A percentile compares a stretch with the other conserved stretches of the same genome.
Evolutionary conservation across 2,113 vertebrate species (phyloP).

Genomic region (Alligator sinensis): DNA sequence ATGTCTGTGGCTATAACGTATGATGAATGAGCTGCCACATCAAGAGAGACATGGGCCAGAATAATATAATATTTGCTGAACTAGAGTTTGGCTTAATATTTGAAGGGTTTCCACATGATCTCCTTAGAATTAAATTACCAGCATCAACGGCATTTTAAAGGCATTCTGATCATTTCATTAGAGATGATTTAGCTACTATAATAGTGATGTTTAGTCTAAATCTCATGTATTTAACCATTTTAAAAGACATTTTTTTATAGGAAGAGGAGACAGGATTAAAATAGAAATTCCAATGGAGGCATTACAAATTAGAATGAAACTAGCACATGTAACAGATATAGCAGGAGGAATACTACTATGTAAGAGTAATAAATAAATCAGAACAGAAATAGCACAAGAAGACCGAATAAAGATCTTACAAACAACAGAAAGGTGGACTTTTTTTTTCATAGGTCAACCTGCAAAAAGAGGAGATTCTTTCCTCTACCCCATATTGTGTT

Average conservation of each 20-base stretch:
- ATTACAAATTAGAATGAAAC: not conserved
- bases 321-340: not conserved
- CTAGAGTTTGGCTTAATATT: not conserved
- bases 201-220: not conserved
- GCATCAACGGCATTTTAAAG: not conserved
- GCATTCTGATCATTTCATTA: not conserved
- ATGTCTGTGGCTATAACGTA: not conserved
- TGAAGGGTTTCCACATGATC: not conserved
- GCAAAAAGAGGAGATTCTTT: not conserved
- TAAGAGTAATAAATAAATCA: not conserved
- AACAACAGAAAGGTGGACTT: not conserved
- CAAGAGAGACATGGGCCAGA: not conserved
- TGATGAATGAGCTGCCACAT: conserved; percentile 42
- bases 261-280: not conserved
- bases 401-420: not conserved
- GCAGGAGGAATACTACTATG: not conserved
- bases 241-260: not conserved
- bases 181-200: not conserved
- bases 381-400: not conserved
- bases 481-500: not conserved
- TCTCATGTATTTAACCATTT: not conserved
- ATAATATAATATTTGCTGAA: not conserved
- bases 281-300: not conserved
- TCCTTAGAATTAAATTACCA: not conserved
- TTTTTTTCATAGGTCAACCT: not conserved